These are phyloP conservation scores for Cheirogaleus major DNA, from an alignment of 2,797 vertebrate species.

Conservation along the genomic window DNA sequence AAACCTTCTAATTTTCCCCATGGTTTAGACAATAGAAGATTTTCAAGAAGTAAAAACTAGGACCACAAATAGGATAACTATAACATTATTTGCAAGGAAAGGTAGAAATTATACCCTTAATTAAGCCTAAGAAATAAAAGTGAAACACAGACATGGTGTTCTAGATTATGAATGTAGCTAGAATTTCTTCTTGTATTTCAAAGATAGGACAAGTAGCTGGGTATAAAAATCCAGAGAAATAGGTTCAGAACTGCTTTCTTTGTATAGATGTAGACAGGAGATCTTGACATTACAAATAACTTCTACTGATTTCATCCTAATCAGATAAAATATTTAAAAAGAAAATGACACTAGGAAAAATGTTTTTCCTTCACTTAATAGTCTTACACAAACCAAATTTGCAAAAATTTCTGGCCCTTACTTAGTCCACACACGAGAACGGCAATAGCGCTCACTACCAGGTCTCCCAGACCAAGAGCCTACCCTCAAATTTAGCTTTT, in stretches of 20 bases:
- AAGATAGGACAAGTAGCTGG: not conserved
- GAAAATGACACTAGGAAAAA: not conserved
- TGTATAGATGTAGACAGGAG: not conserved
- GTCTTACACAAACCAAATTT: not conserved
- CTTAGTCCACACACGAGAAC: not conserved
- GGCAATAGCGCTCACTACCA: accelerated
- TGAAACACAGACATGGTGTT: not conserved
- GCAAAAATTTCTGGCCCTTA: not conserved
- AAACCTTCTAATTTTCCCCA: slow-evolving; percentile 40
- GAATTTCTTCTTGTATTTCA: not conserved
- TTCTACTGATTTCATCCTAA: slow-evolving; percentile 33
- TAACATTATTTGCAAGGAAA: not conserved
- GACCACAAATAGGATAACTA: not conserved
- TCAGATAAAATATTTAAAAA: slow-evolving; percentile 32
- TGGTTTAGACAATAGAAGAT: not conserved
- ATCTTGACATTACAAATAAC: not conserved
- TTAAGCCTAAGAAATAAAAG: not conserved
- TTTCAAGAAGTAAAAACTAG: not conserved
- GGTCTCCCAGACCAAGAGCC: not conserved
- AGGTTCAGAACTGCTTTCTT: not conserved
- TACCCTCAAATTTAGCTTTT: not conserved
- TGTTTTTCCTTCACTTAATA: not conserved
- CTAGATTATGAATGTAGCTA: not conserved
- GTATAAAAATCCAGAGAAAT: not conserved
- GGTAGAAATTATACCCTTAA: not conserved